Base-by-base conservation (phyloP, 2,888 invertebrate species). In the Hypercompe scribonia region DNA sequence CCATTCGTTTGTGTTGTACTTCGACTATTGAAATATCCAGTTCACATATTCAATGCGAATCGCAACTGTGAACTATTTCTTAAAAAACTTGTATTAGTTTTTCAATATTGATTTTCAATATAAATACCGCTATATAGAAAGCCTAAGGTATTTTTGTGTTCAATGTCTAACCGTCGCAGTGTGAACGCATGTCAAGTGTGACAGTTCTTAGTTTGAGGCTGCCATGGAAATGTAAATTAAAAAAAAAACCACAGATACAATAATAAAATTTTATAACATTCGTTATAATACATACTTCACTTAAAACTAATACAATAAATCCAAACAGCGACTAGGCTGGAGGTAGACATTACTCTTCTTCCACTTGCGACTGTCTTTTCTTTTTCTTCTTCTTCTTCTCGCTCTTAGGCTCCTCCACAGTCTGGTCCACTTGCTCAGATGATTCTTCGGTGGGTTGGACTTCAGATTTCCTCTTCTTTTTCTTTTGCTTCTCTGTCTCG, bases 401-500 rank as follows among this genome's bases (percentile, higher is more conserved):
- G 64, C 92, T 93, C 77, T 91, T 92, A 3, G 92, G 91, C 64
- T 90, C 87, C 18, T 90, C 90, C 11, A 78, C 77, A 0, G 81
- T 81, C 69, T 84, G 68, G 31, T 70, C 61, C 58, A 65, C 15
- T 31, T 81, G 82, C 21, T 79, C 84, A 13, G 78, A 81, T 24
- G 78, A 81, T 24, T 81, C 83, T 15, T 80, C 86, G 31, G 78
- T 78, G 70, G 87, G 78, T 73, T 84, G 80, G 7, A 77, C 82
- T 39, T 89, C 90, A 31, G 86, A 96, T 81, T 95, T 96, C 88
- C 95, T 96, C 85, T 96, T 96, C 85, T 96, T 96, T 83, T 96
- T 96, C 79, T 93, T 93, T 84, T 96, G 96, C 76, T 96, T 96
- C 82, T 96, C 96, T 31, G 93, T 89, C 64, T 86, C 88, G 33